Evolutionary conservation across 2,797 vertebrate species (phyloP).

Genomic region (Sebastes trivittatus): DNA sequence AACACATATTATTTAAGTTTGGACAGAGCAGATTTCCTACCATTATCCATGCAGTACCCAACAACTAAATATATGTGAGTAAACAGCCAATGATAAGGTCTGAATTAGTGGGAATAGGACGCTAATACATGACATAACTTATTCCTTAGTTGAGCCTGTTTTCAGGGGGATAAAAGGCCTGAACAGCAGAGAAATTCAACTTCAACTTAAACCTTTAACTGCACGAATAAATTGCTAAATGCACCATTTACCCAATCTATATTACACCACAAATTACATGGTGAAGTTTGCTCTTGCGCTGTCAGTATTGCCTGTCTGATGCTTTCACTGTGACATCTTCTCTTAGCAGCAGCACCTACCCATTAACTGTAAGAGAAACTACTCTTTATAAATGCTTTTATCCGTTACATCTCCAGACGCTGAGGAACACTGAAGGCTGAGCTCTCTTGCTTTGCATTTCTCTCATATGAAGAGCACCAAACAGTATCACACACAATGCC

Average conservation of each 20-base stretch:
- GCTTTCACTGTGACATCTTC: neutral
- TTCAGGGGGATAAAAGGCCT: neutral
- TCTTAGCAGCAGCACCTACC: neutral
- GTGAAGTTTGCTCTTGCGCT: neutral
- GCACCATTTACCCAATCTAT: neutral
- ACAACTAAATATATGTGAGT: neutral
- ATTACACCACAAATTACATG: neutral
- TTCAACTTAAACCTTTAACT: neutral
- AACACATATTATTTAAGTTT: neutral
- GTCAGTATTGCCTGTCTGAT: slow-evolving; percentile 18
- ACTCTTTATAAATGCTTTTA: slow-evolving; percentile 18
- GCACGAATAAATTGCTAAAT: neutral
- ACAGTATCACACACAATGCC: neutral
- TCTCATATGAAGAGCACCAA: neutral
- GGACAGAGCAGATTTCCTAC: neutral
- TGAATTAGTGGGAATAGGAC: neutral
- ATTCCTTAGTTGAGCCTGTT: neutral
- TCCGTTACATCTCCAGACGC: neutral
- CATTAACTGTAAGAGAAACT: neutral
- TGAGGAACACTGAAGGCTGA: neutral
- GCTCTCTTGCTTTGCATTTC: slow-evolving; percentile 23
- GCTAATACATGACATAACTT: neutral
- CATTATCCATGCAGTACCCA: neutral
- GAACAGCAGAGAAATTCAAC: neutral
- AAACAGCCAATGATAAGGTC: neutral